These are phyloP conservation scores for Macheiramphus alcinus DNA, from an alignment of 2,113 vertebrate species.

Conservation along the genomic window DNA sequence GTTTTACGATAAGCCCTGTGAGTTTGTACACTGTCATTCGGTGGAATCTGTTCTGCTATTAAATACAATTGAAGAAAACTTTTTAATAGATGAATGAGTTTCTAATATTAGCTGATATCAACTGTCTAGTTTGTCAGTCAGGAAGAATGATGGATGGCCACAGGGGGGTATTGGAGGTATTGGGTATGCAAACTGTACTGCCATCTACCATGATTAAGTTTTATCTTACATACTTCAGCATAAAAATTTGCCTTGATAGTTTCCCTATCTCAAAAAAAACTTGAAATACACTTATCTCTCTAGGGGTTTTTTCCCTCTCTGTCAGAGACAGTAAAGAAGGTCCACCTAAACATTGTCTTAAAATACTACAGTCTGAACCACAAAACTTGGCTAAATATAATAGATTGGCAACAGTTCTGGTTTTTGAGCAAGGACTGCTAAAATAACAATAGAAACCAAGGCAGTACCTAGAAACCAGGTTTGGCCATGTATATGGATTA, in stretches of 20 bases:
- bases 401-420: background rate
- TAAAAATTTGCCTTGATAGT: background rate
- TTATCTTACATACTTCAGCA: background rate
- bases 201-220: background rate
- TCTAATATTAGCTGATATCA: slow-evolving; percentile 11
- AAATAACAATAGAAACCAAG: background rate
- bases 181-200: background rate
- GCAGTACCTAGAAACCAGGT: background rate
- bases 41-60: background rate
- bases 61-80: background rate
- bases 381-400: background rate
- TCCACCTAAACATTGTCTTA: background rate
- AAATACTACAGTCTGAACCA: background rate
- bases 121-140: background rate
- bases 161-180: background rate
- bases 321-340: background rate
- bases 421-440: background rate
- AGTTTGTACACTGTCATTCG: background rate
- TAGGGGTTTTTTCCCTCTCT: background rate
- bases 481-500: background rate
- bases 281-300: background rate
- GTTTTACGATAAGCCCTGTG: background rate
- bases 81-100: background rate
- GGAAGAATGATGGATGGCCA: background rate
- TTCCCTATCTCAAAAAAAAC: background rate